Base-by-base conservation (phyloP, 2,113 vertebrate species). In the Thoracochromis brauschi region DNA sequence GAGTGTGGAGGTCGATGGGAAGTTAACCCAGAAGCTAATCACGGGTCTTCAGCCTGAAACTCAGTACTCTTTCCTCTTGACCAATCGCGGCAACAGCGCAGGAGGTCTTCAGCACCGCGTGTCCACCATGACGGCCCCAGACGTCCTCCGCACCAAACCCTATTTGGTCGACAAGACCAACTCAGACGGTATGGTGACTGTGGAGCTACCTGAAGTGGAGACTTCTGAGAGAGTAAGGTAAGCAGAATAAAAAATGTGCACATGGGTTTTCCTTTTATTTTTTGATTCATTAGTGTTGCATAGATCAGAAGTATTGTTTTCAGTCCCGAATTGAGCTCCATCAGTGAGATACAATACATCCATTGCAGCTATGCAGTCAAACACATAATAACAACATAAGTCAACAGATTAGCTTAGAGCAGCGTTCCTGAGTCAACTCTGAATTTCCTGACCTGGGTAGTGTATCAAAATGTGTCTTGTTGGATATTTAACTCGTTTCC, bases 81-180 rank as follows among this genome's bases (percentile, higher is more conserved):
- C 98, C 2, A 99, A 99, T 89, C 98, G 99, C 14, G 99, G 99
- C 1, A 99, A 99, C 88, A 99, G 99, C 47, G 99, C 98, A 1
- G 99, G 99, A 1, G 99, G 99, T 6, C 97, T 99, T 55, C 99
- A 99, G 91, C 99, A 99, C 90, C 97, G 98, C 12, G 99, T 99
- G 3, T 98, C 98, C 1, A 97, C 98, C 54, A 98, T 98, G 95
- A 99, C 99, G 0, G 99, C 99, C 0, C 99, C 99, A 0, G 98
- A 99, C 0, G 97, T 99, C 2, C 96, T 99, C 1, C 97, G 97
- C 17, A 98, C 97, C 87, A 99, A 99, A 88, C 99, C 99, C 4
- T 96, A 97, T 89, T 97, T 98, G 91, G 97, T 99, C 2, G 97
- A 97, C 78, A 99, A 99, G 90, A 98, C 98, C 85, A 98, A 98